Evolutionary conservation across 1,140 invertebrate genomes (phyloP).

Genomic region (Polyergus mexicanus): DNA sequence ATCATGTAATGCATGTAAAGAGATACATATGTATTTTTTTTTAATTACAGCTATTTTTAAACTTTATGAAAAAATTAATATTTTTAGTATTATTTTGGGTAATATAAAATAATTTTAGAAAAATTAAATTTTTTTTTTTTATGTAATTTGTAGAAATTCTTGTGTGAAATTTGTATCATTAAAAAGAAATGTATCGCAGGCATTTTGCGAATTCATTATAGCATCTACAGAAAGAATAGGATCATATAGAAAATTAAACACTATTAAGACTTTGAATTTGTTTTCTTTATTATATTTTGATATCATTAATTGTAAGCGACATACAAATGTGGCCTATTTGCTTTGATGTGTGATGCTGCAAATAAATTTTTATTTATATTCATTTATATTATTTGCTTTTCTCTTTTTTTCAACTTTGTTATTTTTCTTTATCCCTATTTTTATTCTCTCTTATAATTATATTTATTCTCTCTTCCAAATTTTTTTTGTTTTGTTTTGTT

Average conservation of each 20-base stretch:
- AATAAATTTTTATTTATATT: slow-evolving; percentile 1
- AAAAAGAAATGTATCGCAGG: no score
- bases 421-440: not conserved
- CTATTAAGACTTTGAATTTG: not conserved
- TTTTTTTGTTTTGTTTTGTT: not conserved
- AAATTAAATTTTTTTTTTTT: no score
- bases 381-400: not conserved
- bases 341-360: not conserved
- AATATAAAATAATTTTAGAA: no score
- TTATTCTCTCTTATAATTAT: not conserved
- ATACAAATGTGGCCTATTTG: not conserved
- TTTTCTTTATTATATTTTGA: not conserved
- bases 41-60: no score
- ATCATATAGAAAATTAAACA: not conserved
- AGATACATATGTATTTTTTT: not conserved
- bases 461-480: not conserved
- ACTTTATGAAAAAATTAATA: no score
- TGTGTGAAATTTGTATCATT: no score
- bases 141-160: no score
- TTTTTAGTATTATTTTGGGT: no score
- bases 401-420: not conserved
- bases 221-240: no score
- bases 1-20: not conserved
- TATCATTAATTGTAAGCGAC: not conserved
- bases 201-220: no score